Conservation (phyloP, 2,113 vertebrate genomes). For the Catharus bicknelli region DNA sequence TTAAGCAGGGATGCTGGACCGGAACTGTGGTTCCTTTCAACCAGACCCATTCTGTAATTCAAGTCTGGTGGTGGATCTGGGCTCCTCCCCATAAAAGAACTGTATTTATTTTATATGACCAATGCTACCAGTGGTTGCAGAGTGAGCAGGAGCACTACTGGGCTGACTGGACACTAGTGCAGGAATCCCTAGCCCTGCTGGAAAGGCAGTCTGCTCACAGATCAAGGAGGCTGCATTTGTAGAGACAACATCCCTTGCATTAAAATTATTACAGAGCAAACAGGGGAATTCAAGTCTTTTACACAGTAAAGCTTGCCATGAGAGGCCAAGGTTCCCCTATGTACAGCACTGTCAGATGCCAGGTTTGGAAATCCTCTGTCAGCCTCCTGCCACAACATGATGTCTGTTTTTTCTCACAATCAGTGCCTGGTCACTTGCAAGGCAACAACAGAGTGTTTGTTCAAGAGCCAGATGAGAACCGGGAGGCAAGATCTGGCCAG, state of each 20-base stretch:
- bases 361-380: not conserved
- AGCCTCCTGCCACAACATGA: not conserved
- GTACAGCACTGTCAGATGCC: rapidly evolving
- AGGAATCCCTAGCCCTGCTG: not conserved
- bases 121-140: rapidly evolving
- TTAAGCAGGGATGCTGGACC: not conserved
- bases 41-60: not conserved
- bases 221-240: rapidly evolving
- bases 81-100: rapidly evolving
- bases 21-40: not conserved
- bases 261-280: not conserved
- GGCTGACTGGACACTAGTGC: rapidly evolving
- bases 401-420: not conserved
- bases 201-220: not conserved
- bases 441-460: rapidly evolving
- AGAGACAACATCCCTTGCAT: too few species aligned
- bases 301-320: rapidly evolving
- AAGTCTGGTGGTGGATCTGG: rapidly evolving
- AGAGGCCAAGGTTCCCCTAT: rapidly evolving
- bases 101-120: not conserved
- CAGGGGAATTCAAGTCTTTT: not conserved
- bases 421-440: not conserved
- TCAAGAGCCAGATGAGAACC: not conserved
- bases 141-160: rapidly evolving
- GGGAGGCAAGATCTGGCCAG: not conserved